These are phyloP conservation scores for Gracilinanus agilis DNA, from an alignment of 2,113 vertebrate species.

Conservation along the genomic window DNA sequence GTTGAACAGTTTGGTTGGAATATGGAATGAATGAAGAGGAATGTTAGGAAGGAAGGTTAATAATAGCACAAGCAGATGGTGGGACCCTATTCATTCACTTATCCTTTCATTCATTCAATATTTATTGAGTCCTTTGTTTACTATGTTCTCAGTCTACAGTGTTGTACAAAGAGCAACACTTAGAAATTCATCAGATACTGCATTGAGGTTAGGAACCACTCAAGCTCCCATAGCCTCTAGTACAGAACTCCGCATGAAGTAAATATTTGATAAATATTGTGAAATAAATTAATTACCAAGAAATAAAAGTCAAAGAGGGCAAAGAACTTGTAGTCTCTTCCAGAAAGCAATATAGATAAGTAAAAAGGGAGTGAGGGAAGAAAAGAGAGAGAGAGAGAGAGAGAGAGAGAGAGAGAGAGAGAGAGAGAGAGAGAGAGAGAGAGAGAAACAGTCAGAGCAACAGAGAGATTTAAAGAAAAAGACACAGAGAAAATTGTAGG, in stretches of 20 bases:
- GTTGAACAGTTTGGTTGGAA: neutral
- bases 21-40: neutral
- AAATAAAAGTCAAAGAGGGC: neutral
- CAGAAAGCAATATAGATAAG: slow-evolving; percentile 4
- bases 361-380: neutral
- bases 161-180: neutral
- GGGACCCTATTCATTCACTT: neutral
- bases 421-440: no score
- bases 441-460: neutral
- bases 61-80: no score
- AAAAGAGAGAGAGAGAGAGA: neutral
- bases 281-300: neutral
- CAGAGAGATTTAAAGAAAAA: neutral
- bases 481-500: neutral
- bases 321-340: neutral
- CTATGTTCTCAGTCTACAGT: neutral
- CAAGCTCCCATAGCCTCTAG: neutral
- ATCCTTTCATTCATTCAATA: neutral
- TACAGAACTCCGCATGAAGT: neutral
- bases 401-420: no score
- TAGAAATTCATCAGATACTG: neutral
- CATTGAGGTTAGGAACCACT: neutral
- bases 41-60: neutral
- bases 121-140: neutral
- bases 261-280: neutral